Evolutionary conservation across 2,888 invertebrate genomes (phyloP).

Genomic region (Palloptera scutellata): DNA sequence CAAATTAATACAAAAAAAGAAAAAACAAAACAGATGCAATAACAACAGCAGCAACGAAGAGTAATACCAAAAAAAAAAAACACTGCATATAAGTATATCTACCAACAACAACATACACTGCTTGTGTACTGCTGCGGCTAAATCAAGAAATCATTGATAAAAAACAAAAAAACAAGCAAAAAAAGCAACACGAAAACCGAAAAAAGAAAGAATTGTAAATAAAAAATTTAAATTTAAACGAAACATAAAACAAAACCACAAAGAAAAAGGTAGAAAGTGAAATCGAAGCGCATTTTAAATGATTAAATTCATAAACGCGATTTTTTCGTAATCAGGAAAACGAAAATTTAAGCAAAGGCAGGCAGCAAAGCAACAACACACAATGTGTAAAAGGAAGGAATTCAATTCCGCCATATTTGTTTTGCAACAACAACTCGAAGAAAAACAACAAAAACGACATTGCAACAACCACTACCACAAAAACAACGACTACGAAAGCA

Average conservation of each 20-base stretch:
- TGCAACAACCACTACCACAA: conserved; percentile 11
- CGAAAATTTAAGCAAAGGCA: conserved; percentile 5
- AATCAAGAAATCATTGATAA: neutral
- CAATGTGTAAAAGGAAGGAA: conserved; percentile 46
- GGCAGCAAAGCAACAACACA: conserved; percentile 4
- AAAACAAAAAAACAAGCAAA: neutral
- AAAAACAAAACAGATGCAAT: conserved; percentile 48
- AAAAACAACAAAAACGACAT: conserved; percentile 1
- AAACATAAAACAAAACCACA: too few relatives aligned
- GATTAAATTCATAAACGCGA: too few relatives aligned
- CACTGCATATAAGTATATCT: too few relatives aligned
- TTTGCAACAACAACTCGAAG: conserved; percentile 42
- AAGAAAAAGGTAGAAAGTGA: conserved; percentile 23
- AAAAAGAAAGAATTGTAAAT: conserved; percentile 14
- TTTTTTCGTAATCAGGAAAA: neutral
- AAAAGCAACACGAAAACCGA: neutral
- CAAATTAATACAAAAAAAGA: conserved; percentile 48
- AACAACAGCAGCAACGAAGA: conserved; percentile 14
- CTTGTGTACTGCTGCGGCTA: too few relatives aligned
- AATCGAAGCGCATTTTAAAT: conserved; percentile 12
- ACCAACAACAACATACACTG: too few relatives aligned
- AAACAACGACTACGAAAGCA: conserved; percentile 9
- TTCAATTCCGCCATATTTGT: conserved; percentile 54
- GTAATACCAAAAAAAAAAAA: neutral
- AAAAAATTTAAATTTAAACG: neutral